Evolutionary conservation across 2,797 vertebrate genomes (phyloP).

Genomic region (Momotus momota): DNA sequence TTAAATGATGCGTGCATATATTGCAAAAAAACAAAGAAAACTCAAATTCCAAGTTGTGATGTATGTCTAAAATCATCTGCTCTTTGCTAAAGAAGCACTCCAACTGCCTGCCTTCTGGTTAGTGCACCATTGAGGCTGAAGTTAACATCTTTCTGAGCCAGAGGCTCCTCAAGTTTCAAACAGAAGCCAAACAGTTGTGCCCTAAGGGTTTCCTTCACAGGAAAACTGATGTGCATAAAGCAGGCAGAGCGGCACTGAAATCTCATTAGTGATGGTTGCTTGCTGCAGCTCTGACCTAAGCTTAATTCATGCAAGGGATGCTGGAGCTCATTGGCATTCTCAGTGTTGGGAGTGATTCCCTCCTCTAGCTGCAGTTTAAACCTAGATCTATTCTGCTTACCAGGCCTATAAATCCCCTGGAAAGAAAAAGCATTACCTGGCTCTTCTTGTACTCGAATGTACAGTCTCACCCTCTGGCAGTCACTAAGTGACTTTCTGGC

Average conservation of each 20-base stretch:
- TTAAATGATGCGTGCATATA: not conserved
- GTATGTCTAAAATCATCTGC: not conserved
- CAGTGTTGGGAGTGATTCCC: not conserved
- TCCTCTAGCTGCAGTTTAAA: not conserved
- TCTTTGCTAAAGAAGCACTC: not conserved
- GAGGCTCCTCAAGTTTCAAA: constrained; percentile 7
- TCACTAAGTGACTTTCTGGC: not conserved
- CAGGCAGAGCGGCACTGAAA: not conserved
- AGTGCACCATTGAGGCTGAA: not conserved
- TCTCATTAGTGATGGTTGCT: not conserved
- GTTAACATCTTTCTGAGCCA: not conserved
- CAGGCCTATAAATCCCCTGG: not conserved
- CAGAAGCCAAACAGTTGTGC: constrained; percentile 20
- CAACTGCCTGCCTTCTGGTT: not conserved
- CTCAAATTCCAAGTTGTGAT: not conserved
- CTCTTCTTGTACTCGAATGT: not conserved
- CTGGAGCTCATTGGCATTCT: not conserved
- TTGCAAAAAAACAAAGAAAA: not conserved
- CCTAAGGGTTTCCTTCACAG: not conserved
- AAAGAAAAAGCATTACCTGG: not conserved
- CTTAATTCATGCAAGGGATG: not conserved
- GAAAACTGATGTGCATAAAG: constrained; percentile 21
- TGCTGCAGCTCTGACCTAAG: constrained; percentile 29
- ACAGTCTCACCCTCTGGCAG: not conserved
- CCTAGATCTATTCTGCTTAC: not conserved